Evolutionary conservation across 1,140 invertebrate species (phyloP), one percentile per base, ranked within the genome.

Genomic region (Theocolax elegans): DNA sequence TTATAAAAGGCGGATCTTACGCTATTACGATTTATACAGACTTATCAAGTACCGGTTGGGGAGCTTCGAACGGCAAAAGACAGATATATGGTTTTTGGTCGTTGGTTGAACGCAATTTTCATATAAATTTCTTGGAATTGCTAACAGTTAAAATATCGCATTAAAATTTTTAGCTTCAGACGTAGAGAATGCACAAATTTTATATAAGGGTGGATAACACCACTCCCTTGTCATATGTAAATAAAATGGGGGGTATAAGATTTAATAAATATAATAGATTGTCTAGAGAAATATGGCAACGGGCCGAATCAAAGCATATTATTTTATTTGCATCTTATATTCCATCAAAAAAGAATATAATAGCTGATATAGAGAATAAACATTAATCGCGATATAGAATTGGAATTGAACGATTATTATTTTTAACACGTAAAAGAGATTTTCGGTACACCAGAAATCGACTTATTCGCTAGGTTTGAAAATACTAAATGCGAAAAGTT

Each of bases 401-500:
- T 35, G 51, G 40, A 53, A 44, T 29, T 72, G 23, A 17, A 38
- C 6, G 17, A 23, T 12, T 60, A n/a, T 19, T 53, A 9, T 31
- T 71, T 67, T 70, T 13, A 49, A 29, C 1, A 70, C 17, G 74
- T 79, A 7, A 7, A 7, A 38, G 29, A 40, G 12, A 9, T 3
- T 13, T 65, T 72, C 21, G 60, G 71, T 1, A 9, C 8, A 19
- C 25, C 44, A 29, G 27, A 68, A 13, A 71, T 72, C 8, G 71
- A 72, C 53, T 44, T 72, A 48, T 66, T 67, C 48, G 66, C 66
- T 3, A 44, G 35, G 1, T 1, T 48, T 15, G 13, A 42, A 27
- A 69, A 69, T 31, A 21, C 31, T 19, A 73, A 73, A 48, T 73
- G 62, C 42, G 27, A 62, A 35, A 38, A 40, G 0, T 70, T 51